phyloP scores from a whole-genome alignment of 2,888 invertebrate species.

The Junonia oenone region DNA sequence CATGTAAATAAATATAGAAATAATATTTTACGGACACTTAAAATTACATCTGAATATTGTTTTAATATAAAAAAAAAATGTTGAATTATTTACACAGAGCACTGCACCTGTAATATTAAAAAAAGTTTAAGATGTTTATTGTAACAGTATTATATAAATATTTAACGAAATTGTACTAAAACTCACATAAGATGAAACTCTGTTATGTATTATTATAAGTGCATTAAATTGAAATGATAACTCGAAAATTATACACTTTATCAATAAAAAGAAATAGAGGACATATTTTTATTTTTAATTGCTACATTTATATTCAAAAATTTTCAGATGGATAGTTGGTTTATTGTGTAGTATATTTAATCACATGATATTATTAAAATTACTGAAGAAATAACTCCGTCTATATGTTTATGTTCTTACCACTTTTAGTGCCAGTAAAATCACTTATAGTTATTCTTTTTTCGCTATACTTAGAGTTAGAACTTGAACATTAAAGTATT shows the following conservation, averaged over 20 bases:
- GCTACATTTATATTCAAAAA: constrained; percentile 2
- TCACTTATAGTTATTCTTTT: no score
- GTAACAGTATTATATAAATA: constrained; percentile 19
- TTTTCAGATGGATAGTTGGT: not conserved
- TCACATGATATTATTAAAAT: no score
- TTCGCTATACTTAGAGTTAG: no score
- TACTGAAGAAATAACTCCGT: not conserved
- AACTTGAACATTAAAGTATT: no score
- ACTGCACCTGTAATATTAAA: constrained; percentile 24
- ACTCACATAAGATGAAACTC: not conserved
- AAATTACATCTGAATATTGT: constrained; percentile 23
- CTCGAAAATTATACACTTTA: not conserved
- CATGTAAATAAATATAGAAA: constrained; percentile 60
- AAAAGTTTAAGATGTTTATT: constrained; percentile 24
- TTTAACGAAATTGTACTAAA: constrained; percentile 1
- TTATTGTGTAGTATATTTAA: not conserved
- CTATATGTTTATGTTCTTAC: no score
- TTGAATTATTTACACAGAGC: constrained; percentile 28
- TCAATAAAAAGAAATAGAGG: not conserved
- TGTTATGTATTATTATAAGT: constrained; percentile 1
- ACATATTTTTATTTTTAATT: not conserved
- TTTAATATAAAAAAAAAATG: constrained; percentile 24
- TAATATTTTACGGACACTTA: constrained; percentile 23
- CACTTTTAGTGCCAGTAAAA: no score
- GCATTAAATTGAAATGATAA: not conserved